Percentiles rank a stretch among this genome's conserved stretches.
phyloP scores from a whole-genome alignment of 2,888 invertebrate species.

The Cecidostiba fungosa region DNA sequence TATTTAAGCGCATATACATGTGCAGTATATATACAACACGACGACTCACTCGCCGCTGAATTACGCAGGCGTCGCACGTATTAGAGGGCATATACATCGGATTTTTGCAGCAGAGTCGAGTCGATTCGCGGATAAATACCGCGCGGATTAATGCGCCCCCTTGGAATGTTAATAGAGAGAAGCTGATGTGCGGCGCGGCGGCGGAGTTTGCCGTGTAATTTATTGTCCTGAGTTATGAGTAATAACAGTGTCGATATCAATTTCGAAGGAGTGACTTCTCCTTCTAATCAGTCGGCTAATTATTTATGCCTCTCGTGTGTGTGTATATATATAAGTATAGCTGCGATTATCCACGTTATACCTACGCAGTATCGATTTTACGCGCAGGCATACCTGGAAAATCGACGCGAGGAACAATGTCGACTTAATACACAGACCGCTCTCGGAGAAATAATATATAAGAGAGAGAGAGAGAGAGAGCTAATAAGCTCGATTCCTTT shows the following conservation, averaged over 20 bases:
- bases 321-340: too few species aligned
- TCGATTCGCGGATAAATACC: neutral
- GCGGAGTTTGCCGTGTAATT: neutral
- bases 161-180: neutral
- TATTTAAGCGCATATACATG: neutral
- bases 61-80: slow-evolving; percentile 53
- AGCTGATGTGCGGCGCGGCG: neutral
- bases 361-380: neutral
- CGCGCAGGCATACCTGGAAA: too few species aligned
- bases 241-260: slow-evolving; percentile 21
- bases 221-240: slow-evolving; percentile 1
- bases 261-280: neutral
- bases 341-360: slow-evolving; percentile 19
- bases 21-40: too few species aligned
- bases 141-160: neutral
- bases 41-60: slow-evolving; percentile 48
- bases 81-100: neutral
- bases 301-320: neutral
- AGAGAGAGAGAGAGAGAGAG: neutral
- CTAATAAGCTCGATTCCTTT: slow-evolving; percentile 1
- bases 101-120: slow-evolving; percentile 10
- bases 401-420: neutral
- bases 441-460: too few species aligned
- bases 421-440: neutral
- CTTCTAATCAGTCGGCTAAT: too few species aligned